Base-by-base conservation (phyloP, 2,888 invertebrate species). In the Apoda limacodes region DNA sequence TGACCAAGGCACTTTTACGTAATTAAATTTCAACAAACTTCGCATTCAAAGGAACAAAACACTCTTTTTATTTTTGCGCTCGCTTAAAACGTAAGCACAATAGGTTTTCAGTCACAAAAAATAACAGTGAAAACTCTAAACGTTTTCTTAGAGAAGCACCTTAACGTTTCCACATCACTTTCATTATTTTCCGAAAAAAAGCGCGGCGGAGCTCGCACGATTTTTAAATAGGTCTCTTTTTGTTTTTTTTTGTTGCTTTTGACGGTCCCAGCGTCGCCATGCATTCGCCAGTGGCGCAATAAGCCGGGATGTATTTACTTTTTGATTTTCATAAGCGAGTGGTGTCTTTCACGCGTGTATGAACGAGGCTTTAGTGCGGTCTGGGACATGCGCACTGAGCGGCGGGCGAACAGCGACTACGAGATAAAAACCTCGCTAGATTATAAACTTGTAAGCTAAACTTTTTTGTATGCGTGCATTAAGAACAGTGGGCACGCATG, bases 401-500 rank as follows among this genome's bases (percentile, higher is more conserved):
- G 74, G 59, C 74, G 67, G 61, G 49, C 75, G 66, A 61, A 65
- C 63, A 62, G 55, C 71, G 74, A 80, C 80, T 80, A 76, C 74
- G 63, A 75, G 78, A 80, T 80, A 80, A 78, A 78, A 78, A 78
- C 78, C 65, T 60, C 63, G 70, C 66, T 74, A 78, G 72, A 78
- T 76, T 80, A 78, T 76, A 76, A 80, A 76, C 75, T 78, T 78
- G 76, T 76, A 72, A 76, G 78, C 71, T 76, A 70, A 71, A 74
- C 70, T 75, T 80, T 72, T 76, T 70, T 63, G 52, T 74, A 78
- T 76, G 78, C 61, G 75, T 72, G 62, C 49, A 55, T 53, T 55
- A 55, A 55, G 58, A 55, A 51, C 54, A 46, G 65, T 71, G 71
- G 66, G 69, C 54, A 58, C 46, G 52, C 48, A 57, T 62, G 67